A percentile compares a stretch with the other conserved stretches of the same genome.
phyloP scores from a whole-genome alignment of 2,113 vertebrate species.

The Pachyramphus minor region DNA sequence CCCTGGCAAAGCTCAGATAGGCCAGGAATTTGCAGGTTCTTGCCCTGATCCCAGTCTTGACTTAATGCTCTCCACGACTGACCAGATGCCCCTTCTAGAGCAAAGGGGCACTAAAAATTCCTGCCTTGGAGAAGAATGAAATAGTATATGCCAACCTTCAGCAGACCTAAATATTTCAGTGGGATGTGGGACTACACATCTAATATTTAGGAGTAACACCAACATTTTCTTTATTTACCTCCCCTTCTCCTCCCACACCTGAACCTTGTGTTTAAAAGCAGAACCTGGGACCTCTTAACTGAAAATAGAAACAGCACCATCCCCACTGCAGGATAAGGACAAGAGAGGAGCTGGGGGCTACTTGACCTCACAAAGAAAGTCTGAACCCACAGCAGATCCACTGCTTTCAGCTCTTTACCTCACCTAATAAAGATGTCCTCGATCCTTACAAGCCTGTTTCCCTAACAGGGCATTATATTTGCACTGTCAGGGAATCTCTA shows the following conservation, averaged over 20 bases:
- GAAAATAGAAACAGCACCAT: accelerated
- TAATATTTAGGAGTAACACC: not conserved
- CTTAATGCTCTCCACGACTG: not conserved
- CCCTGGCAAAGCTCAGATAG: not conserved
- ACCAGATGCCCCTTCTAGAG: not conserved
- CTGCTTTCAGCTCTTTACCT: not conserved
- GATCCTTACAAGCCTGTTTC: not conserved
- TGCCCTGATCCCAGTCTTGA: not conserved
- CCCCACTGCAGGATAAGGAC: not conserved
- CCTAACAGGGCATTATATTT: not conserved
- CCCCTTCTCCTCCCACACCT: not conserved
- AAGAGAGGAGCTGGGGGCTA: not conserved
- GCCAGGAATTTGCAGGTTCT: not conserved
- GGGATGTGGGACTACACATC: not conserved
- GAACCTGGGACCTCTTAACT: not conserved
- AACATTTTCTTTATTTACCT: not conserved
- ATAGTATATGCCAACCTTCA: not conserved
- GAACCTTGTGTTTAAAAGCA: not conserved
- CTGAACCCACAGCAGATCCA: not conserved
- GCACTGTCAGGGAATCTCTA: not conserved
- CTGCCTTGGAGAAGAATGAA: not conserved
- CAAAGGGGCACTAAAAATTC: not conserved
- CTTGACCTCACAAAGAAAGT: not conserved
- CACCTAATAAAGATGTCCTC: not conserved
- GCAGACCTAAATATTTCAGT: accelerated